Conservation (phyloP, 2,888 invertebrate species). For the Stictocephala bisonia region DNA sequence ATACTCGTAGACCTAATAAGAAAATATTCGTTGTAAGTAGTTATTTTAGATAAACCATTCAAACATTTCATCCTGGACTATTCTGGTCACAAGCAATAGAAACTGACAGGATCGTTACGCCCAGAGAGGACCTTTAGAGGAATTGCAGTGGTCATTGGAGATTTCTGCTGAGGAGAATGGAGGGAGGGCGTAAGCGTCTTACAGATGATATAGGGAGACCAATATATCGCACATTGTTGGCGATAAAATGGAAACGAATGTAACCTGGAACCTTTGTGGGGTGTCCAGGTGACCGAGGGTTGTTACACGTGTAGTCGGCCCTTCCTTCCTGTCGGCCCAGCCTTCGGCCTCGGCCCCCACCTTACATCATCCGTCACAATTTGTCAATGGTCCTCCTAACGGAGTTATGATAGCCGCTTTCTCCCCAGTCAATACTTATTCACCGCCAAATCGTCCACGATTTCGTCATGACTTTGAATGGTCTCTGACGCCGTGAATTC, state of each 20-base stretch:
- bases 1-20: no score
- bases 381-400: conserved; percentile 34
- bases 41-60: no score
- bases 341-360: no score
- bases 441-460: neutral
- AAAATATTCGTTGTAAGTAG: no score
- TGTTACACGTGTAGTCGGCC: neutral
- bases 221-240: conserved; percentile 6
- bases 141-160: no score
- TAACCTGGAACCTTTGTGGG: neutral
- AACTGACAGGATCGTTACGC: no score
- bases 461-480: conserved; percentile 16
- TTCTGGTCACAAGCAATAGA: no score
- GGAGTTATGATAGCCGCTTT: conserved; percentile 29
- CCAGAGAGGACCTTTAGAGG: no score
- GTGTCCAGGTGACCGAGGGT: conserved; percentile 5
- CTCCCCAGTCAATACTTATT: neutral
- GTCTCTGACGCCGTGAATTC: no score
- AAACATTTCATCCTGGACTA: no score
- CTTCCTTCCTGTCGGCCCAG: conserved; percentile 34
- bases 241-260: conserved; percentile 4
- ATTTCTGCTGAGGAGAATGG: no score
- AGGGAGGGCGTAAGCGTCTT: neutral
- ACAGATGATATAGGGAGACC: conserved; percentile 3
- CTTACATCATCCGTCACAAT: conserved; percentile 28